A percentile compares a stretch with the other conserved stretches of the same genome.
Conservation (phyloP, 2,797 vertebrate genomes). For the Discoglossus pictus region DNA sequence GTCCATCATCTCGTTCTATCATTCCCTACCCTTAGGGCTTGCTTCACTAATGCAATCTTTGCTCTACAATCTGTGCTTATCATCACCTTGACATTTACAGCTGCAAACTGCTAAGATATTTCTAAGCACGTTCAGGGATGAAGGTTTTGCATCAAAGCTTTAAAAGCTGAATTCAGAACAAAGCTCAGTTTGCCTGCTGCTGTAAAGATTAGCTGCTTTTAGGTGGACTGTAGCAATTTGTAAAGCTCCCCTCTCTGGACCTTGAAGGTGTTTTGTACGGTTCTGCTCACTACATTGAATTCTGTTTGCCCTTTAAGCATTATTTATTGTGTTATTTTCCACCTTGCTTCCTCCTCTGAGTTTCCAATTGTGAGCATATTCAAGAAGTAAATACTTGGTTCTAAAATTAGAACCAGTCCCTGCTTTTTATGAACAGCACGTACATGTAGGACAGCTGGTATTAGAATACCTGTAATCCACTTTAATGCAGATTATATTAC, state of each 20-base stretch:
- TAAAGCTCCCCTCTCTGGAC: background rate
- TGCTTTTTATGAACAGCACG: background rate
- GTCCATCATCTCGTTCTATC: too few species aligned
- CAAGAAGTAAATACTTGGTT: background rate
- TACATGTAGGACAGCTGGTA: too few species aligned
- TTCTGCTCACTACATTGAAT: constrained; percentile 18
- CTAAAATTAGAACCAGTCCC: background rate
- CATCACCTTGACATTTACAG: constrained; percentile 45
- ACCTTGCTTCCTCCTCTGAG: background rate
- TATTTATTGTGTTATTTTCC: background rate
- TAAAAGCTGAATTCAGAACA: constrained; percentile 24
- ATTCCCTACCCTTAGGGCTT: too few species aligned
- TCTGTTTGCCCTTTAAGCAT: background rate
- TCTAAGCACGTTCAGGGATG: constrained; percentile 30
- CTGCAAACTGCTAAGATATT: constrained; percentile 37
- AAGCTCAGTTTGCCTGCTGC: constrained; percentile 34
- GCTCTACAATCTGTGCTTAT: constrained; percentile 28
- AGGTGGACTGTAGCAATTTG: constrained; percentile 28
- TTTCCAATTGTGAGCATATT: background rate
- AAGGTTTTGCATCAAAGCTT: constrained; percentile 36
- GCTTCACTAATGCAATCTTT: constrained; percentile 23
- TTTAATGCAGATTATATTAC: too few species aligned
- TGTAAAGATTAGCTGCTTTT: constrained; percentile 39
- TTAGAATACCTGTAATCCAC: too few species aligned
- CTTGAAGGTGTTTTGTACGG: constrained; percentile 2